phyloP scores from a whole-genome alignment of 2,888 invertebrate genomes.

The Rotaria socialis region DNA sequence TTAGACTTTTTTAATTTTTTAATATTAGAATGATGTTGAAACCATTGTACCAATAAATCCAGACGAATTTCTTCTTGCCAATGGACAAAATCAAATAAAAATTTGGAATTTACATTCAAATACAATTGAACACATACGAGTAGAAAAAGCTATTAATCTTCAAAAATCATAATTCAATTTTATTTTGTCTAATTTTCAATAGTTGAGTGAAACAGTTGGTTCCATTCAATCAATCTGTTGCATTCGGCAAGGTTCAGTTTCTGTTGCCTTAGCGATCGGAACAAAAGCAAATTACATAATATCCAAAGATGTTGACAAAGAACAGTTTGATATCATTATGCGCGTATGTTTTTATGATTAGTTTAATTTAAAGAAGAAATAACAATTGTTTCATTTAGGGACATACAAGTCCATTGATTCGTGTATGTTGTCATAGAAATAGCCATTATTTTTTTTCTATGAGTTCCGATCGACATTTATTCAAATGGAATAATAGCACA shows the following conservation, averaged over 20 bases:
- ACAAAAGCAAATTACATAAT: conserved; percentile 17
- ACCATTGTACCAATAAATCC: neutral
- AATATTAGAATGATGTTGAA: neutral
- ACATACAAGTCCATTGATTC: neutral
- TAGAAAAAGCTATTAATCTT: neutral
- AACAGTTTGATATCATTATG: neutral
- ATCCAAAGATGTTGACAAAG: neutral
- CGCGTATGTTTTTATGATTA: neutral
- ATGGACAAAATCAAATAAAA: neutral
- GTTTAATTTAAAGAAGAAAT: too few species aligned
- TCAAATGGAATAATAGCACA: conserved; percentile 1
- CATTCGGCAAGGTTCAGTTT: neutral
- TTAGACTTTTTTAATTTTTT: too few species aligned
- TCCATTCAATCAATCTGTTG: neutral
- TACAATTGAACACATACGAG: neutral
- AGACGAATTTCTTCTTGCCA: neutral
- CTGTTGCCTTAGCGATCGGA: neutral
- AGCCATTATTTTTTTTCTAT: neutral
- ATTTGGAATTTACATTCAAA: neutral
- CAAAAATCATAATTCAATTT: too few species aligned
- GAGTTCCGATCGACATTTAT: neutral
- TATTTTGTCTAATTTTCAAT: neutral
- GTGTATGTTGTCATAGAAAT: neutral
- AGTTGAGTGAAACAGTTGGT: neutral
- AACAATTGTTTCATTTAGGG: neutral